These are phyloP conservation scores for Tenthredo notha DNA, from an alignment of 2,888 invertebrate species.

Conservation along the genomic window DNA sequence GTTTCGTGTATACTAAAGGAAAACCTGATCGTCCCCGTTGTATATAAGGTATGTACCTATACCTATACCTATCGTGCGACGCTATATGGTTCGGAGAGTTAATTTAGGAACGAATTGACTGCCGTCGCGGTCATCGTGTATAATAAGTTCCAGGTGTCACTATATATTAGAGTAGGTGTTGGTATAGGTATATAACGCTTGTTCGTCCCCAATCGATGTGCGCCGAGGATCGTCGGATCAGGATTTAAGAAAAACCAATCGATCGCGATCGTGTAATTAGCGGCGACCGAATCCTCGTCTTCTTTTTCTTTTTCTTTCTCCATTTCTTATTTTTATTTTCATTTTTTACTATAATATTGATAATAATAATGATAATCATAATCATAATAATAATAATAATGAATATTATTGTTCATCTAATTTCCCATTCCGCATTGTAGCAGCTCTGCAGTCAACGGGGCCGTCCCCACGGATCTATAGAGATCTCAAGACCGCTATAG, in stretches of 20 bases:
- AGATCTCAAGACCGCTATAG: neutral
- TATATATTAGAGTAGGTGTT: neutral
- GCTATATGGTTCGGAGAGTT: constrained; percentile 34
- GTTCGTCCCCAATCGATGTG: neutral
- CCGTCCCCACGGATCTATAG: neutral
- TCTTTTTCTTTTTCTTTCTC: constrained; percentile 57
- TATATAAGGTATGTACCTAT: neutral
- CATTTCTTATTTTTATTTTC: constrained; percentile 35
- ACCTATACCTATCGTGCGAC: neutral
- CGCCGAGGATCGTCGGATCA: neutral
- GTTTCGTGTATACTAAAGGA: neutral
- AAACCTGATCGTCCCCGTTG: neutral
- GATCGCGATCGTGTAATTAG: constrained; percentile 46
- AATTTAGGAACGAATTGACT: constrained; percentile 44
- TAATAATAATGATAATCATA: neutral
- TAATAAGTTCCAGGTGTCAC: constrained; percentile 37
- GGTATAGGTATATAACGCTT: neutral
- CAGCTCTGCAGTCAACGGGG: constrained; percentile 2
- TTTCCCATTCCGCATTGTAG: neutral
- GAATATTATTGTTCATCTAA: neutral
- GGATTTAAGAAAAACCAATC: constrained; percentile 25
- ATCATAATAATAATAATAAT: neutral
- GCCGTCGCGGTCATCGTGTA: constrained; percentile 28
- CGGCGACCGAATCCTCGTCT: constrained; percentile 35
- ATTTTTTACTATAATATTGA: neutral